Percentiles rank a stretch among this genome's conserved stretches.
phyloP scores from a whole-genome alignment of 2,113 vertebrate species.

The Anoplopoma fimbria region DNA sequence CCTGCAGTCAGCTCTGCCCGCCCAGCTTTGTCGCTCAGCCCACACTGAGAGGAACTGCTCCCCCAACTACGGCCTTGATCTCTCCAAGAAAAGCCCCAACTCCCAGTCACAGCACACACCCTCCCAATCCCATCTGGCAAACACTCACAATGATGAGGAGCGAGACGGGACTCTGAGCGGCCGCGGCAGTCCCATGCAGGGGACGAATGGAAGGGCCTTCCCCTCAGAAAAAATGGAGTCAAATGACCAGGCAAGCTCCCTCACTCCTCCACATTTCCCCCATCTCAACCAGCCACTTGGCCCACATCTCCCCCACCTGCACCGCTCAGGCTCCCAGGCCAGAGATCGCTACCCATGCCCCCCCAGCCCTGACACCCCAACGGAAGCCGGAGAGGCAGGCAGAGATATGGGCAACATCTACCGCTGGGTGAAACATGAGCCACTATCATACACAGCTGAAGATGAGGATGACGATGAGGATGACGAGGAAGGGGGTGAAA shows the following conservation, averaged over 20 bases:
- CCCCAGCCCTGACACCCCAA: slow-evolving; percentile 85
- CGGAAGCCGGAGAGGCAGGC: slow-evolving; percentile 81
- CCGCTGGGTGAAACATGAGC: slow-evolving; percentile 97
- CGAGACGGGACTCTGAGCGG: slow-evolving; percentile 81
- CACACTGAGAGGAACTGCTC: slow-evolving; percentile 90
- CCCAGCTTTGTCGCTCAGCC: slow-evolving; percentile 77
- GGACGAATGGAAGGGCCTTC: slow-evolving; percentile 82
- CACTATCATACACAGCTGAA: slow-evolving; percentile 86
- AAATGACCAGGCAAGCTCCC: slow-evolving; percentile 65
- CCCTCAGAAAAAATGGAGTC: slow-evolving; percentile 82
- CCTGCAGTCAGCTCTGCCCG: slow-evolving; percentile 84
- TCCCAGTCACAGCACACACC: slow-evolving; percentile 80
- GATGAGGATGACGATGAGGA: slow-evolving; percentile 89
- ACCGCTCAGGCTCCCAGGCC: slow-evolving; percentile 77
- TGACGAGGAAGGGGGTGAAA: slow-evolving; percentile 90
- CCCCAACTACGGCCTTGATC: slow-evolving; percentile 93
- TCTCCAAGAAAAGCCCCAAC: slow-evolving; percentile 96
- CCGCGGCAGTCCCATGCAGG: slow-evolving; percentile 84
- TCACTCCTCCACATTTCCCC: slow-evolving; percentile 78
- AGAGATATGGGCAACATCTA: slow-evolving; percentile 85
- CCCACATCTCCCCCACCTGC: slow-evolving; percentile 80
- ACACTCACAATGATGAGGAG: slow-evolving; percentile 83
- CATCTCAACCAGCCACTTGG: slow-evolving; percentile 82
- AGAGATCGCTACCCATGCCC: slow-evolving; percentile 79
- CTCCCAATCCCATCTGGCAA: slow-evolving; percentile 81